phyloP scores from a whole-genome alignment of 2,888 invertebrate genomes.

The Rhagonycha fulva region DNA sequence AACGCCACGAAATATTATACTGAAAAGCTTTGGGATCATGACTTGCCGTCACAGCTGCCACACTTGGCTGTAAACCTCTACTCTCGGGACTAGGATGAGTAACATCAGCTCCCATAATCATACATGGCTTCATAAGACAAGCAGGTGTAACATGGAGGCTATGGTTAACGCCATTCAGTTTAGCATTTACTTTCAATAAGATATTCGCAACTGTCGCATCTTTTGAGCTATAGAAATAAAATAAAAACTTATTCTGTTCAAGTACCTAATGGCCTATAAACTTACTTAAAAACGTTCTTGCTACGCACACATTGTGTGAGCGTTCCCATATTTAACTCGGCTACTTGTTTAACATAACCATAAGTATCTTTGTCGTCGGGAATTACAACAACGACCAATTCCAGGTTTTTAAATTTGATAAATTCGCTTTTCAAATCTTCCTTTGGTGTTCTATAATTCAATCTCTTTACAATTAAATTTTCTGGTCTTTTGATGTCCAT shows the following conservation, averaged over 20 bases:
- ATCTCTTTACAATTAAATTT: not conserved
- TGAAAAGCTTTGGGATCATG: slow-evolving; percentile 68
- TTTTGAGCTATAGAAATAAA: slow-evolving; percentile 54
- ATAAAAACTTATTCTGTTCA: not conserved
- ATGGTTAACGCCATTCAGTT: slow-evolving; percentile 84
- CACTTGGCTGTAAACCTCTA: slow-evolving; percentile 63
- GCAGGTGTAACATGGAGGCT: slow-evolving; percentile 52
- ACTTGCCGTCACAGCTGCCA: slow-evolving; percentile 78
- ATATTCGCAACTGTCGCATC: slow-evolving; percentile 71
- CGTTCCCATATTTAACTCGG: slow-evolving; percentile 70
- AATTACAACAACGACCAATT: slow-evolving; percentile 66
- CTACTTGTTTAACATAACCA: slow-evolving; percentile 49
- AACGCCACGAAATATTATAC: slow-evolving; percentile 76
- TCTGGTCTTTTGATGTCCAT: slow-evolving; percentile 36
- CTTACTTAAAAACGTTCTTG: slow-evolving; percentile 53
- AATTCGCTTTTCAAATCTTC: slow-evolving; percentile 22
- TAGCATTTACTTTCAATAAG: slow-evolving; percentile 78
- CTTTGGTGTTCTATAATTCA: not conserved
- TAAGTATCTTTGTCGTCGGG: slow-evolving; percentile 44
- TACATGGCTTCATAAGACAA: slow-evolving; percentile 61
- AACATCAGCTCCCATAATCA: slow-evolving; percentile 82
- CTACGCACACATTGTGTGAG: slow-evolving; percentile 75
- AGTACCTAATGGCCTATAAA: not conserved
- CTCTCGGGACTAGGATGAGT: slow-evolving; percentile 88
- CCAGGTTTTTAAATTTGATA: slow-evolving; percentile 42